phyloP scores from a whole-genome alignment of 2,888 invertebrate genomes.

The Eubasilissa splendida region DNA sequence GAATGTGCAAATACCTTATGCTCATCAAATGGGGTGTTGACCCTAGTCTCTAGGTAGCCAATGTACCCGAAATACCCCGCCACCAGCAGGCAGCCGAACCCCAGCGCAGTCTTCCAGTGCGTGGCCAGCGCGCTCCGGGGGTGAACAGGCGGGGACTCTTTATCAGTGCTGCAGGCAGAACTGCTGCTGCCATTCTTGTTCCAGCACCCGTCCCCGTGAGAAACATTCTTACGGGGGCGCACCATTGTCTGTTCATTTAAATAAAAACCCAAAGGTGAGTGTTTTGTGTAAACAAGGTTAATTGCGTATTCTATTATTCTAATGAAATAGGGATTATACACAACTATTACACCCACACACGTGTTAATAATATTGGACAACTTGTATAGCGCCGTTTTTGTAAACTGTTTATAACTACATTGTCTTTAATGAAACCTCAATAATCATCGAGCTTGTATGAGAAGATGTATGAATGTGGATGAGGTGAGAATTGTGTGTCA shows the following conservation, averaged over 20 bases:
- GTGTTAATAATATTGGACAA: too few relatives aligned
- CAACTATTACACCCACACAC: too few relatives aligned
- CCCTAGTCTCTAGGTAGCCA: conserved; percentile 90
- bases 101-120: conserved; percentile 77
- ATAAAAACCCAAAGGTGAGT: not conserved
- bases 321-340: too few relatives aligned
- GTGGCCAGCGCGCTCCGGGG: conserved; percentile 25
- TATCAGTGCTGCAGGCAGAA: conserved; percentile 33
- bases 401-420: too few relatives aligned
- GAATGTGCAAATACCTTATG: conserved; percentile 77
- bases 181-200: conserved; percentile 49
- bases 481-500: too few relatives aligned
- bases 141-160: not conserved
- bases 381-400: too few relatives aligned
- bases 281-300: too few relatives aligned
- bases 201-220: conserved; percentile 9
- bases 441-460: too few relatives aligned
- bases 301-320: not conserved
- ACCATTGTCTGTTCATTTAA: not conserved
- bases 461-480: too few relatives aligned
- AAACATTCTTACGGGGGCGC: conserved; percentile 1
- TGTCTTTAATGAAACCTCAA: too few relatives aligned
- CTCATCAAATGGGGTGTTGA: conserved; percentile 87
- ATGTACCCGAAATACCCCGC: conserved; percentile 84
- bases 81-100: conserved; percentile 76